phyloP scores from a whole-genome alignment of 2,888 invertebrate species.

The Cephus pulcher region DNA sequence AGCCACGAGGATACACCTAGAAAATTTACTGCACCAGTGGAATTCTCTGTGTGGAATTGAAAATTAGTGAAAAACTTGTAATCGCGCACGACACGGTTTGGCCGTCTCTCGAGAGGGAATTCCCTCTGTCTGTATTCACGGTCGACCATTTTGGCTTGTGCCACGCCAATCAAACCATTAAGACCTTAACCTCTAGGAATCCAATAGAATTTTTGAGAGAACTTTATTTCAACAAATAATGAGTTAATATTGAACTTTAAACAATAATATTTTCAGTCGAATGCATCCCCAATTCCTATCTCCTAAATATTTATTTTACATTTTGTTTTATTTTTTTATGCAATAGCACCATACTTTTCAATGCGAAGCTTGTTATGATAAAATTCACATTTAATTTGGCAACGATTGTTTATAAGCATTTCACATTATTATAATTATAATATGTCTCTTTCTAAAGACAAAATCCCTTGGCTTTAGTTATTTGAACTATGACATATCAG shows the following conservation, averaged over 20 bases:
- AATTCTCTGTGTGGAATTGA: background rate
- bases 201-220: background rate
- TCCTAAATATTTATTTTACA: background rate
- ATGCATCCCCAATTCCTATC: background rate
- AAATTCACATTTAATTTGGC: background rate
- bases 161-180: constrained; percentile 59
- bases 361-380: background rate
- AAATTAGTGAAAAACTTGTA: background rate
- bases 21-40: background rate
- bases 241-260: background rate
- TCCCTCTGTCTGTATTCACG: constrained; percentile 60
- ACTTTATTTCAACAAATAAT: background rate
- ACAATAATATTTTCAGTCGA: background rate
- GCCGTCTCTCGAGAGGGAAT: constrained; percentile 50
- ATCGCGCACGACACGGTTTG: constrained; percentile 18
- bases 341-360: background rate
- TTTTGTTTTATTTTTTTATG: background rate
- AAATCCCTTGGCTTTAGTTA: background rate
- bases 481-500: background rate
- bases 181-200: constrained; percentile 47
- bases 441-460: background rate
- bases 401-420: background rate
- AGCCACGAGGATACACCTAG: background rate
- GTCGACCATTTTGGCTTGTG: constrained; percentile 59
- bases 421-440: background rate